phyloP scores from a whole-genome alignment of 2,797 vertebrate species.

The Sebastiscus albofasciatus region DNA sequence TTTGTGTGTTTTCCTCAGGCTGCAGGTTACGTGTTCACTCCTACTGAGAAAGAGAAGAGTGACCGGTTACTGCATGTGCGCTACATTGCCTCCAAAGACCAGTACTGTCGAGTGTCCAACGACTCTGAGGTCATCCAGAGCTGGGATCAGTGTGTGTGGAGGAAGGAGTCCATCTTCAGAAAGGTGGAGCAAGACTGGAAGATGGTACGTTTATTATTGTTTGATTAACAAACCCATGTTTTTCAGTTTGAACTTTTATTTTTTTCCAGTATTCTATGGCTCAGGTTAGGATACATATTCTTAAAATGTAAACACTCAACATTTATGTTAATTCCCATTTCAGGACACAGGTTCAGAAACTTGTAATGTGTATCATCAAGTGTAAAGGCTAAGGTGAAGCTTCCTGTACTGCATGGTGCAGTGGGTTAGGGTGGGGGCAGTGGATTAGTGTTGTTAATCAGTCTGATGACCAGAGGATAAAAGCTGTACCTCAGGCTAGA shows the following conservation, averaged over 20 bases:
- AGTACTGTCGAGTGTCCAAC: slow-evolving; percentile 88
- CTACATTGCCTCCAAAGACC: slow-evolving; percentile 87
- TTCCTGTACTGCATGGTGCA: neutral
- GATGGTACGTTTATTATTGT: slow-evolving; percentile 84
- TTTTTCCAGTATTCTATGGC: neutral
- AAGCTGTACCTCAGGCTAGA: neutral
- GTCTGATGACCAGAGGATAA: neutral
- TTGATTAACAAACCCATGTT: neutral
- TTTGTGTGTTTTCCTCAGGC: slow-evolving; percentile 59
- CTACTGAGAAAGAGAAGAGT: slow-evolving; percentile 88
- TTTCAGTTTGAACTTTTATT: neutral
- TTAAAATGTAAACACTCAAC: too few relatives aligned
- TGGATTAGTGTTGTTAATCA: neutral
- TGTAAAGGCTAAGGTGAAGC: neutral
- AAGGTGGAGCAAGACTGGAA: slow-evolving; percentile 95
- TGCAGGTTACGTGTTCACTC: slow-evolving; percentile 86
- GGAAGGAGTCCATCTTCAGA: slow-evolving; percentile 87
- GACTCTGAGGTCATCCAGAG: slow-evolving; percentile 79
- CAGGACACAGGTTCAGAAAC: neutral
- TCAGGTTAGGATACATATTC: neutral
- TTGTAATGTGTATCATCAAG: accelerated
- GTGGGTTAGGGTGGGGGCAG: neutral
- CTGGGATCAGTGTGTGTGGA: slow-evolving; percentile 92
- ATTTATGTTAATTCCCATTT: neutral
- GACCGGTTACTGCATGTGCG: slow-evolving; percentile 85